Evolutionary conservation across 2,113 vertebrate species (phyloP).

Genomic region (Cervus canadensis): DNA sequence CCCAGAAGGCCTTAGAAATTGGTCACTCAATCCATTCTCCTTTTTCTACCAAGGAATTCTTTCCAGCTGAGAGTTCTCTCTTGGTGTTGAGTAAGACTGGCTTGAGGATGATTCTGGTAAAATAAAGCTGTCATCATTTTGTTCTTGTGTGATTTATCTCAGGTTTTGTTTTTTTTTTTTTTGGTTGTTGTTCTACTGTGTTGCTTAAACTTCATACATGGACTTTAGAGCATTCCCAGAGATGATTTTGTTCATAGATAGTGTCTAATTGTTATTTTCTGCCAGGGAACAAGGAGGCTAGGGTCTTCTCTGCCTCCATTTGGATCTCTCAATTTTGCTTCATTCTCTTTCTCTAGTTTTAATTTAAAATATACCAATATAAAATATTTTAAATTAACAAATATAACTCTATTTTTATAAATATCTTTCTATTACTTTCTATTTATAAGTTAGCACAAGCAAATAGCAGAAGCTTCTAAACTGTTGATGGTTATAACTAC

Average conservation of each 20-base stretch:
- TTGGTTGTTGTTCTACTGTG: background rate
- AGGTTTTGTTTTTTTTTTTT: background rate
- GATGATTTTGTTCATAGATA: background rate
- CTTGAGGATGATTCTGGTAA: background rate
- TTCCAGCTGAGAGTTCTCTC: background rate
- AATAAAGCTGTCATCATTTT: background rate
- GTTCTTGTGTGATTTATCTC: background rate
- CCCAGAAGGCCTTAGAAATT: background rate
- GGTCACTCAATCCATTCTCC: background rate
- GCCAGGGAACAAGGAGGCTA: background rate
- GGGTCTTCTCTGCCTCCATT: background rate
- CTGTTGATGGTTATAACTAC: background rate
- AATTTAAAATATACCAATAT: background rate
- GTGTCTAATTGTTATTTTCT: background rate
- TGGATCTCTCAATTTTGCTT: background rate
- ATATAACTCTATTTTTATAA: background rate
- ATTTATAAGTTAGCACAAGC: background rate
- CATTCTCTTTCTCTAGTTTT: background rate
- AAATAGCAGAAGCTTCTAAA: background rate
- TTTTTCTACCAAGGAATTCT: background rate
- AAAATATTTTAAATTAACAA: background rate
- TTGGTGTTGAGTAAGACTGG: background rate
- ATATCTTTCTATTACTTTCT: background rate
- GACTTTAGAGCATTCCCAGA: background rate
- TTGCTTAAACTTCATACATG: background rate